Conservation (phyloP, 2,888 invertebrate genomes). For the Melanostoma scalare region DNA sequence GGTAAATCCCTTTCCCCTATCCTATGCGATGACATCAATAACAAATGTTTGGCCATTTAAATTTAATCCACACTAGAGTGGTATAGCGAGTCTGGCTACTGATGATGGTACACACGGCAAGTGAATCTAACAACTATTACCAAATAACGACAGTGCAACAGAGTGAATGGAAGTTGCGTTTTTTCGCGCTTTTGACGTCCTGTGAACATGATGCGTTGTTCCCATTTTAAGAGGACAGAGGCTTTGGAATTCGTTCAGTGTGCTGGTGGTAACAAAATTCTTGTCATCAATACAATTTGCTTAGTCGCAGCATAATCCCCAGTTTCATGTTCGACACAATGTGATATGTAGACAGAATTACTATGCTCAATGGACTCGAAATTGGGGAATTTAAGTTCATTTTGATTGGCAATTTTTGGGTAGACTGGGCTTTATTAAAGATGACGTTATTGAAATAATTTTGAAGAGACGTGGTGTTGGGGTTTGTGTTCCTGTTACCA, state of each 20-base stretch:
- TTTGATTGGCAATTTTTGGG: no score
- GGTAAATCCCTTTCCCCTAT: slow-evolving; percentile 39
- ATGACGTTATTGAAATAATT: no score
- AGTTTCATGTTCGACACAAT: slow-evolving; percentile 50
- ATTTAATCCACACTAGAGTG: slow-evolving; percentile 57
- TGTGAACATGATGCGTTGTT: slow-evolving; percentile 58
- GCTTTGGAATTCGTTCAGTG: neutral
- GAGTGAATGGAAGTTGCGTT: slow-evolving; percentile 18
- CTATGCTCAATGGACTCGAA: neutral
- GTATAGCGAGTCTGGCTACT: neutral
- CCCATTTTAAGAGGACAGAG: neutral
- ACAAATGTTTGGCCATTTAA: slow-evolving; percentile 68
- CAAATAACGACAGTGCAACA: slow-evolving; percentile 37
- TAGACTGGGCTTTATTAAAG: no score
- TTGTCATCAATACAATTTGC: slow-evolving; percentile 68
- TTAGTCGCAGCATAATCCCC: slow-evolving; percentile 53
- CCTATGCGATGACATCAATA: slow-evolving; percentile 65
- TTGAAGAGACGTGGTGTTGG: no score
- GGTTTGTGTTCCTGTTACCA: no score
- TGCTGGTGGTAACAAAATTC: slow-evolving; percentile 48
- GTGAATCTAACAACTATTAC: slow-evolving; percentile 64
- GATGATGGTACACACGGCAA: neutral
- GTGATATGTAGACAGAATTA: neutral
- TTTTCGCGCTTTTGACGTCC: slow-evolving; percentile 41
- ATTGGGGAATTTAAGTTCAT: neutral